Conservation (phyloP, 2,113 vertebrate species). For the Talpa occidentalis region DNA sequence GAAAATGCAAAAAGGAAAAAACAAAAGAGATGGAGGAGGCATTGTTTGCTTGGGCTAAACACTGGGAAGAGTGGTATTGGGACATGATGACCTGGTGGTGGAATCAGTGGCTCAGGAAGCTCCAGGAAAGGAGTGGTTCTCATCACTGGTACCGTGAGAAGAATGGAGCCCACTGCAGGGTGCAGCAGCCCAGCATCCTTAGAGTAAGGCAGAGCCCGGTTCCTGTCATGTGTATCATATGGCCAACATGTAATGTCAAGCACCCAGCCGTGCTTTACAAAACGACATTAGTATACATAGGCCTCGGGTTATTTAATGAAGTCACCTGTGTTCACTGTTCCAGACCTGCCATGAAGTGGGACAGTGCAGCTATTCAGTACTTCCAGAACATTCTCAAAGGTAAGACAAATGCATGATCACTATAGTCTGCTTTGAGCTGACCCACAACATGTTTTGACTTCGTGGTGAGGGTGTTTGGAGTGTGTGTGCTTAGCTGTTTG, state of each 20-base stretch:
- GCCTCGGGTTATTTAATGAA: neutral
- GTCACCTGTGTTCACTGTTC: slow-evolving; percentile 57
- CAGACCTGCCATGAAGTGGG: slow-evolving; percentile 92
- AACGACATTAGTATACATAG: neutral
- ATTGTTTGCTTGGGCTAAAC: neutral
- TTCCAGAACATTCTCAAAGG: slow-evolving; percentile 91
- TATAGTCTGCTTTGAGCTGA: neutral
- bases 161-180: too few relatives aligned
- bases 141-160: neutral
- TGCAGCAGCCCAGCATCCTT: too few relatives aligned
- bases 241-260: accelerated
- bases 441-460: accelerated
- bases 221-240: accelerated
- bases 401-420: slow-evolving; percentile 65
- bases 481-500: accelerated
- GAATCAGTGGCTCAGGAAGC: accelerated
- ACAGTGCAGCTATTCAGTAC: slow-evolving; percentile 91
- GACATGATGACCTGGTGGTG: neutral
- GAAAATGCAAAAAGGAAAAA: too few relatives aligned
- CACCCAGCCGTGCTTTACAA: neutral
- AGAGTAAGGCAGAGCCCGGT: neutral
- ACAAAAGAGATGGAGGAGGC: accelerated
- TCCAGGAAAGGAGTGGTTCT: too few relatives aligned
- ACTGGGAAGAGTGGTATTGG: neutral
- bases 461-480: neutral